Evolutionary conservation across 2,797 vertebrate species (phyloP), one percentile per base, ranked within the genome.

Genomic region (Ptychadena robeensis): DNA sequence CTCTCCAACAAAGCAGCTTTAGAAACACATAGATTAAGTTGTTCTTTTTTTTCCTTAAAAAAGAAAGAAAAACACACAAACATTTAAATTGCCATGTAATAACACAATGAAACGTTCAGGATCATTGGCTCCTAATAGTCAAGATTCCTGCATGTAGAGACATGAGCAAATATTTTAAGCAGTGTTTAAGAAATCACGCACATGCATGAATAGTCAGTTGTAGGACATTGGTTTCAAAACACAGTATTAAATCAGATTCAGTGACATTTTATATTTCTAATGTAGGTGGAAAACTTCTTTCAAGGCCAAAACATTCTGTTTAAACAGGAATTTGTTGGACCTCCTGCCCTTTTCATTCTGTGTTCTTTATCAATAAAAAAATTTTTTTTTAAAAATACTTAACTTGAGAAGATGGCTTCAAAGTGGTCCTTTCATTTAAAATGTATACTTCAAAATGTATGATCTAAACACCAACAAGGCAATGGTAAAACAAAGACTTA

Each of bases 301-400:
- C 80, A 86, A 79, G 44, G 79, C 81, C 87, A 90, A 86, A 1
- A n/a, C 72, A 85, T 85, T 81, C 83, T 88, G 85, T 85, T 87
- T 86, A 79, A 90, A 88, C 86, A 90, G 84, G 86, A 89, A 86
- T 74, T 88, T 88, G 40, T 65, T 76, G 85, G 88, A 87, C 86
- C 85, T 78, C 15, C 74, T 77, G 83, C 72, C 65, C 18, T 44
- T 75, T 44, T 77, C 73, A 73, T 83, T 68, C 64, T 53, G 0
- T 5, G 83, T 61, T 85, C 76, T 88, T 35, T 8, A 67, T 10
- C 18, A n/a, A 10, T 35, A 67, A 22, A n/a, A 34, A 67, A 34
- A 32, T 4, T 15, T 2, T 14, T 44, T 44, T 44, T 53, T 6
- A 9, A 8, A 53, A n/a, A 53, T 53, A 3, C 44, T 22, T 22